These are phyloP conservation scores for Ceratina japonica DNA, from an alignment of 1,140 invertebrate genomes.

Conservation along the genomic window DNA sequence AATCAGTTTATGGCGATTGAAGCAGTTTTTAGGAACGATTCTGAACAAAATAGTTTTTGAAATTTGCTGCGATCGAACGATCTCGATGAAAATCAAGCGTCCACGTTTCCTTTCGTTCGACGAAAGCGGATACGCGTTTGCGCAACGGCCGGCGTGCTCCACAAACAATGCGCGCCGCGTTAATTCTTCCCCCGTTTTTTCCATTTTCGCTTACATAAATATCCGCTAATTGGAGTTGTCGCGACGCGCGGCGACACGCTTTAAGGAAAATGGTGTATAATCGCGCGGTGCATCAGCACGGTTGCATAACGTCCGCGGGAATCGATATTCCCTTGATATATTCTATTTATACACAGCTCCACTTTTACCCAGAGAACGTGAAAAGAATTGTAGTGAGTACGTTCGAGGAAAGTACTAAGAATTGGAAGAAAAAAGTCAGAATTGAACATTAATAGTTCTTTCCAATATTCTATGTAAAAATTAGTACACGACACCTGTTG, in stretches of 20 bases:
- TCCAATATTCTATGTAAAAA: too few relatives aligned
- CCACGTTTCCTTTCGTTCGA: constrained; percentile 20
- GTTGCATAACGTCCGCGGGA: constrained; percentile 5
- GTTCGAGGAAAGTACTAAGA: background rate
- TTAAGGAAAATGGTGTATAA: background rate
- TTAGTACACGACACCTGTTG: too few relatives aligned
- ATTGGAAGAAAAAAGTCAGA: too few relatives aligned
- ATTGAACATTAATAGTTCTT: too few relatives aligned
- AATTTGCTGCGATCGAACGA: too few relatives aligned
- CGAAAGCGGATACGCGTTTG: constrained; percentile 31
- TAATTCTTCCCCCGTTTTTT: constrained; percentile 12
- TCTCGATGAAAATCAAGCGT: background rate
- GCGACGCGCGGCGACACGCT: background rate
- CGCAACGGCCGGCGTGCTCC: constrained; percentile 9
- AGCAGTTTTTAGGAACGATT: too few relatives aligned
- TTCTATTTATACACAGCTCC: constrained; percentile 15
- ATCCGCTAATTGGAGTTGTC: background rate
- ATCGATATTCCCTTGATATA: constrained; percentile 31
- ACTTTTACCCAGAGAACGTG: background rate
- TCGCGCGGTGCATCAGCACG: background rate
- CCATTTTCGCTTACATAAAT: background rate
- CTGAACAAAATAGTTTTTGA: too few relatives aligned
- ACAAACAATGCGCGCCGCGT: constrained; percentile 14
- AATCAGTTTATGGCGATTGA: too few relatives aligned
- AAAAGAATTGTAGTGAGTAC: background rate